These are phyloP conservation scores for Albula goreensis DNA, from an alignment of 2,113 vertebrate genomes.

Conservation along the genomic window DNA sequence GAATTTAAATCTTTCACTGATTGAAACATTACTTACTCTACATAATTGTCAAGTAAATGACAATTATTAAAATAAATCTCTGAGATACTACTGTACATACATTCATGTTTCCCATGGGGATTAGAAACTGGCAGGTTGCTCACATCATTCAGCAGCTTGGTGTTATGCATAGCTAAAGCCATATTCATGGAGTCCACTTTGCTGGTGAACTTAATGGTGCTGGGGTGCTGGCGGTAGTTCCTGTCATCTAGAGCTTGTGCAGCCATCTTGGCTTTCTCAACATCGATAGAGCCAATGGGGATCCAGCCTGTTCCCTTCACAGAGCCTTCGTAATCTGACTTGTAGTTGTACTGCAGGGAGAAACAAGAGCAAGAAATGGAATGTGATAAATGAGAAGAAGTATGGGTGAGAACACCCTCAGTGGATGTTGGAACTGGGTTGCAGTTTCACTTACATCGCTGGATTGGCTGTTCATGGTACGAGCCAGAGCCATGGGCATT, in stretches of 20 bases:
- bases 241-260: conserved; percentile 77
- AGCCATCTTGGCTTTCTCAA: conserved; percentile 81
- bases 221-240: conserved; percentile 85
- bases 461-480: conserved; percentile 81
- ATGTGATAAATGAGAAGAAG: neutral
- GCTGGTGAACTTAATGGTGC: conserved; percentile 83
- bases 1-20: no score
- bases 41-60: neutral
- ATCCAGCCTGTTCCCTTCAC: conserved; percentile 88
- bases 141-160: conserved; percentile 81
- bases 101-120: neutral
- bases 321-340: conserved; percentile 78
- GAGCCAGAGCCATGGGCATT: conserved; percentile 77
- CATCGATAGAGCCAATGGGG: conserved; percentile 85
- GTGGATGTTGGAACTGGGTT: neutral
- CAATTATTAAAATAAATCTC: no score
- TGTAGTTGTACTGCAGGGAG: conserved; percentile 76
- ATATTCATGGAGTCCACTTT: conserved; percentile 78
- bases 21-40: neutral
- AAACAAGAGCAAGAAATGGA: neutral
- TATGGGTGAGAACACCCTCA: no score
- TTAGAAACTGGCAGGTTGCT: conserved; percentile 41
- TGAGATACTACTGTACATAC: no score
- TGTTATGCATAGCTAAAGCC: conserved; percentile 85
- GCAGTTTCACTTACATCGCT: conserved; percentile 76